phyloP scores from a whole-genome alignment of 2,888 invertebrate genomes.

The Scaptomyza cyrtandrae region DNA sequence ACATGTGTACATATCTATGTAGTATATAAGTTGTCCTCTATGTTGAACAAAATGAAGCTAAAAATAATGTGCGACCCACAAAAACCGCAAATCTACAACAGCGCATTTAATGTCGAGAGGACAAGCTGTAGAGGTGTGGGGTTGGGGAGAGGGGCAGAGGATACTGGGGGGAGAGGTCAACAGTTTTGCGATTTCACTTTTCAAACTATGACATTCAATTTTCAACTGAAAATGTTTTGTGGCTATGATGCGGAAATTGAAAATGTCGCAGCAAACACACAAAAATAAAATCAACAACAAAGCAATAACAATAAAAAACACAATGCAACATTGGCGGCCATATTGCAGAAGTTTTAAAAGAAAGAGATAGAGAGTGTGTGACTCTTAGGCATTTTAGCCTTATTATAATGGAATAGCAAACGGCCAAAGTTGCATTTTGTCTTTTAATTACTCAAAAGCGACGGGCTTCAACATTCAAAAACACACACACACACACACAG shows the following conservation, averaged over 20 bases:
- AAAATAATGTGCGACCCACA: conserved; percentile 62
- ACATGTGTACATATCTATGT: neutral
- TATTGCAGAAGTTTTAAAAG: conserved; percentile 30
- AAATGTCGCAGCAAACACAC: conserved; percentile 53
- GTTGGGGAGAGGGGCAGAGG: neutral
- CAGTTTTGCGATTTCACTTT: conserved; percentile 56
- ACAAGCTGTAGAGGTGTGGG: conserved; percentile 5
- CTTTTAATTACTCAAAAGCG: conserved; percentile 64
- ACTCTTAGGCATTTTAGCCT: conserved; percentile 19
- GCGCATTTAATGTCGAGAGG: conserved; percentile 47
- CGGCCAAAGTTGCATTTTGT: conserved; percentile 45
- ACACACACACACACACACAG: neutral
- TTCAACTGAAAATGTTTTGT: conserved; percentile 62
- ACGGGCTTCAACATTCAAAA: conserved; percentile 30
- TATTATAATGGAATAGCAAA: conserved; percentile 56
- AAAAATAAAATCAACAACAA: neutral
- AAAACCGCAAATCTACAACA: conserved; percentile 66
- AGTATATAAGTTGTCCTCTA: conserved; percentile 39
- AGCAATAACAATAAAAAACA: neutral
- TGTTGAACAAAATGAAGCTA: conserved; percentile 26
- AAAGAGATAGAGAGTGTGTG: neutral
- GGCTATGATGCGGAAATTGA: conserved; percentile 74
- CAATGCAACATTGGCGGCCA: neutral
- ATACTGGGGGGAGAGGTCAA: conserved; percentile 2
- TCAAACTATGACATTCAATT: conserved; percentile 75